Base-by-base conservation (phyloP, 1,140 invertebrate genomes). In the Drosophila navojoa region DNA sequence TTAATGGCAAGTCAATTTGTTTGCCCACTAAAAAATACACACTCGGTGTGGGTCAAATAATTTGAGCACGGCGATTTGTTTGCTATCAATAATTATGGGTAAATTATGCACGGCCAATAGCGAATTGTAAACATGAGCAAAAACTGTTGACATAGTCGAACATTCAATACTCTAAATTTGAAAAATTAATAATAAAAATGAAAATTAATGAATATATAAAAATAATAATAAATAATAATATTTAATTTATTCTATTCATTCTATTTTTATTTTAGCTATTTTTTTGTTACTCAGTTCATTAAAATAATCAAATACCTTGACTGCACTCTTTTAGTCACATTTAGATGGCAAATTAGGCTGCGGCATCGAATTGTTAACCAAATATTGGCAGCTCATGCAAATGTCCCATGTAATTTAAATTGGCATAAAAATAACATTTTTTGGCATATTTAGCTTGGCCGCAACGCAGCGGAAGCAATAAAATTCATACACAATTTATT, bases 1-100 rank as follows among this genome's bases (percentile, higher is more conserved):
- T 87, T 81, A 87, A 81, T 81, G 78, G 68, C 75, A 81, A 76
- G 71, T 79, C 81, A 87, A 81, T 81, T 87, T 81, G 82, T 72
- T 81, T 71, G 44, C 29, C 29, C 58, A 53, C 52, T 27, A 50
- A 70, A 57, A 60, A 58, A 45, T 44, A 49, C 53, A 32, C 49
- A 22, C 38, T 1, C n/a, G 55, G 45, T 38, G 27, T 44, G 53
- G 47, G 63, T 58, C 11, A 58, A 52, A 32, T 29, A 50, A 67
- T 55, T 13, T 49, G 61, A 42, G 52, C 58, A 47, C 53, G 27
- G 27, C 55, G 71, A 60, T 84, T 73, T 85, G 69, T 86, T 86
- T 86, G 72, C 68, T 64, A 68, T 67, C 76, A 79, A 86, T 86
- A 86, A 86, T 86, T 86, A 87, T 76, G 79, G 69, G 71, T 81